A percentile compares a stretch with the other conserved stretches of the same genome.
These are phyloP conservation scores for Desoria tigrina DNA, from an alignment of 2,888 invertebrate genomes.

Conservation along the genomic window DNA sequence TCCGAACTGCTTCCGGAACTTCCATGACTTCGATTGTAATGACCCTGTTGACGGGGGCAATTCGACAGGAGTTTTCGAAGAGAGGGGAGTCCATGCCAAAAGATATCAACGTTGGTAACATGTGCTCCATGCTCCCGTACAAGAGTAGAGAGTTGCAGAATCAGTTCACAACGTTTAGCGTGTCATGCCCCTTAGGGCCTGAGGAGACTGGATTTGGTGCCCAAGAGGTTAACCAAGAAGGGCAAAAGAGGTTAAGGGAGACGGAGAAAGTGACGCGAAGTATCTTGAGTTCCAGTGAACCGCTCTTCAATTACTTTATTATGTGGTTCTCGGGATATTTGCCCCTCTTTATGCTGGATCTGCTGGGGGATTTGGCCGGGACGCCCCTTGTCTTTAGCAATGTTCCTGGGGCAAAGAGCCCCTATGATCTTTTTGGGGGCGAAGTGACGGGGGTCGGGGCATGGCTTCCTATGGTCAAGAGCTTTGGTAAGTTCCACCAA, in stretches of 20 bases:
- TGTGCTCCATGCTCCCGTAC: constrained; percentile 47
- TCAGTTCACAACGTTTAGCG: constrained; percentile 47
- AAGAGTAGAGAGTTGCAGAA: constrained; percentile 43
- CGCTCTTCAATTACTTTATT: constrained; percentile 46
- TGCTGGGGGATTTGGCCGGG: constrained; percentile 39
- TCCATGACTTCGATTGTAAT: constrained; percentile 41
- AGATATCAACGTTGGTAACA: constrained; percentile 36
- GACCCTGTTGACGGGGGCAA: constrained; percentile 35
- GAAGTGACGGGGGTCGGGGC: constrained; percentile 41
- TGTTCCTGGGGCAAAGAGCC: constrained; percentile 44
- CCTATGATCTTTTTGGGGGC: constrained; percentile 39
- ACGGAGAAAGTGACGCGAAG: constrained; percentile 29
- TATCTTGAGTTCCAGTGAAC: constrained; percentile 40
- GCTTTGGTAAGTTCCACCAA: constrained; percentile 32
- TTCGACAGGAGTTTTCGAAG: too few relatives aligned
- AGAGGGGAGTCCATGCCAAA: too few relatives aligned
- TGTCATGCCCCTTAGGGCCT: constrained; percentile 40
- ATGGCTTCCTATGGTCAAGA: constrained; percentile 48
- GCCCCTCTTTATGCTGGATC: constrained; percentile 37
- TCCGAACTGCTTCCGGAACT: constrained; percentile 36
- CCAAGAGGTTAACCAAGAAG: constrained; percentile 7
- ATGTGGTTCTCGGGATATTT: constrained; percentile 45
- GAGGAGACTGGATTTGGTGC: too few relatives aligned
- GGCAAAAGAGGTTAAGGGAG: constrained; percentile 25
- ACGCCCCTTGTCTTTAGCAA: constrained; percentile 48